Evolutionary conservation across 2,888 invertebrate genomes (phyloP).

Genomic region (Pterostichus madidus): DNA sequence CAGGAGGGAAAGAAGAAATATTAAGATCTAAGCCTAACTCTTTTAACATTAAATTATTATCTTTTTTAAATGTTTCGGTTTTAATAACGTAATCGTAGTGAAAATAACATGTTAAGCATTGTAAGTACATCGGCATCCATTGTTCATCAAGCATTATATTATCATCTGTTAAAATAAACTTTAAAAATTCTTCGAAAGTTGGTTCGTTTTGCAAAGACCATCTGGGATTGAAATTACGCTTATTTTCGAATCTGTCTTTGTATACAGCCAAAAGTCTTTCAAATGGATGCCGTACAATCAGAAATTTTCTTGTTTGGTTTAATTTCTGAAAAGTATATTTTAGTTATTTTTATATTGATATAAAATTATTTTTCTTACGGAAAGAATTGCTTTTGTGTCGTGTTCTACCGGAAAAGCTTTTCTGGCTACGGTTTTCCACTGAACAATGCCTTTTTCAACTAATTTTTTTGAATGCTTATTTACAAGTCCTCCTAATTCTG

Average conservation of each 20-base stretch:
- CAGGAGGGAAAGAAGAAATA: not conserved
- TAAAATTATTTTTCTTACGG: not conserved
- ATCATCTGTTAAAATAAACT: conserved; percentile 59
- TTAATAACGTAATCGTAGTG: conserved; percentile 78
- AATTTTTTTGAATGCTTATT: conserved; percentile 69
- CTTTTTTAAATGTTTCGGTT: conserved; percentile 77
- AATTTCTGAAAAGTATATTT: conserved; percentile 69
- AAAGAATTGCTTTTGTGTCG: not conserved
- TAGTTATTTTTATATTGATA: not conserved
- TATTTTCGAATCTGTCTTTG: conserved; percentile 72
- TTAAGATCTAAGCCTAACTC: not conserved
- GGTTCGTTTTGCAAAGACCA: not conserved
- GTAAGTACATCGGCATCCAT: conserved; percentile 77
- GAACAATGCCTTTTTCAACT: conserved; percentile 69
- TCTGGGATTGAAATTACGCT: not conserved
- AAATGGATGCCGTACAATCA: conserved; percentile 79
- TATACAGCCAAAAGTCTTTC: conserved; percentile 79
- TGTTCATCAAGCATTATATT: conserved; percentile 77
- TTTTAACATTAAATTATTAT: conserved; percentile 71
- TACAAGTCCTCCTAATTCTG: conserved; percentile 70
- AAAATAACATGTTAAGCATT: conserved; percentile 78
- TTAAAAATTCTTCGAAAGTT: conserved; percentile 3
- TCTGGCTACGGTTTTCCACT: conserved; percentile 72
- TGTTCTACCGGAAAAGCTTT: conserved; percentile 71
- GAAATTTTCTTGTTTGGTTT: conserved; percentile 74